Evolutionary conservation across 2,888 invertebrate species (phyloP), one percentile per base, ranked within the genome.

Genomic region (Cheilosia soror): DNA sequence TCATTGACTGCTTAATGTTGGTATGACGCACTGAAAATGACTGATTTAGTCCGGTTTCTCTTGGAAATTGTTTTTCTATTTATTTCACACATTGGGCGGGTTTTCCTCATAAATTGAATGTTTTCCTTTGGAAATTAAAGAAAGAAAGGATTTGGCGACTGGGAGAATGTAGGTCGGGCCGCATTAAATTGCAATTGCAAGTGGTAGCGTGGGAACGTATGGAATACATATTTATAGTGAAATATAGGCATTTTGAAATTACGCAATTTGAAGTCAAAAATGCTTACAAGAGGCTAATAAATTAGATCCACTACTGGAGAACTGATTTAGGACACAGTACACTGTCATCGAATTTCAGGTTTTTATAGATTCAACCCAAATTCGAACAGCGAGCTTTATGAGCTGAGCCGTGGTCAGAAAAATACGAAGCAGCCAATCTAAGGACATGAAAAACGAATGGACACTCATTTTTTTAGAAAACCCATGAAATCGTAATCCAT

Each of bases 41-140:
- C 20, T 63, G 13, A 68, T 60, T 68, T 42, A n/a, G 60, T 37
- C 60, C 47, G 51, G 69, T 77, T 77, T 73, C n/a, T 6, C 11
- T 42, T 55, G 42, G 15, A 15, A 9, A 44, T 11, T 7, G 27
- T 25, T 49, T 71, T 9, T 7, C 9, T 69, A 27, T 68, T 31
- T 31, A 55, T 7, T 57, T 29, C 25, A 57, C 69, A 44, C 13
- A 57, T 31, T 55, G 11, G 66, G 42, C 66, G 29, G 15, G 53
- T 68, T 53, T 68, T 53, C 27, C 40, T n/a, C 7, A 37, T 37
- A n/a, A 37, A 37, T 5, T 13, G 20, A 40, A 29, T 42, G 37
- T 57, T 33, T 33, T 57, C 42, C 44, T 31, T 2, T n/a, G 15
- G 29, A 66, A 53, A 27, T 53, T 5, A 7, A 15, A 29, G n/a